Evolutionary conservation across 2,113 vertebrate genomes (phyloP).

Genomic region (Corythaixoides concolor): DNA sequence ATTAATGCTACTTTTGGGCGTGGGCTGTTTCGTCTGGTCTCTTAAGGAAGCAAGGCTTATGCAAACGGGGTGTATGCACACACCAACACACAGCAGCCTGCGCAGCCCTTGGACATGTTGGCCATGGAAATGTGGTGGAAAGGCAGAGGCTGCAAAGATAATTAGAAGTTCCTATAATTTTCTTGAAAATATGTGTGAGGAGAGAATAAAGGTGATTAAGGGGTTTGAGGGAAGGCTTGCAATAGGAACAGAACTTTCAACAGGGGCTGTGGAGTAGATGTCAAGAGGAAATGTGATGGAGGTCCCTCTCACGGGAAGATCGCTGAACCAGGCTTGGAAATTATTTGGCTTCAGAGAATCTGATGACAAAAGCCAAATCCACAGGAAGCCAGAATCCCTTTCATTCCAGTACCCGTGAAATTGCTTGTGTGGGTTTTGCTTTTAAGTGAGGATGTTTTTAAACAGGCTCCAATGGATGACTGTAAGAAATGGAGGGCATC

Average conservation of each 20-base stretch:
- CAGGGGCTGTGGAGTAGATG: not conserved
- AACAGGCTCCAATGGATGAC: not conserved
- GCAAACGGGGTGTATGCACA: not conserved
- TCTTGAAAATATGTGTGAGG: not conserved
- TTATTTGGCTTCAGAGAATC: not conserved
- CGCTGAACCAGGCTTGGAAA: rapidly evolving
- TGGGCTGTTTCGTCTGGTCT: constrained; percentile 33
- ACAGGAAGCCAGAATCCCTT: not conserved
- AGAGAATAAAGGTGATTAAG: not conserved
- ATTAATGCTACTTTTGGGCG: not conserved
- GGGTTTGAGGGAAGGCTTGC: not conserved
- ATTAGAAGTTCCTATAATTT: not conserved
- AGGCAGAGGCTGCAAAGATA: not conserved
- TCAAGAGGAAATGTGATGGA: not conserved
- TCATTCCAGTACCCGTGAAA: not conserved
- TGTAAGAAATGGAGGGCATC: not conserved
- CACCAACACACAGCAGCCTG: not conserved
- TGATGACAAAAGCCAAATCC: not conserved
- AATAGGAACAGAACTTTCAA: not conserved
- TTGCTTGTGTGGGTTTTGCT: not conserved
- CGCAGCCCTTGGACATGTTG: not conserved
- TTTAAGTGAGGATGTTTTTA: not conserved
- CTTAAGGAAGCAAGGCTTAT: not conserved
- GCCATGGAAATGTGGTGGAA: not conserved
- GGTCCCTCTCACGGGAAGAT: not conserved